These are phyloP conservation scores for Argyrosomus japonicus DNA, from an alignment of 2,113 vertebrate genomes.

Conservation along the genomic window DNA sequence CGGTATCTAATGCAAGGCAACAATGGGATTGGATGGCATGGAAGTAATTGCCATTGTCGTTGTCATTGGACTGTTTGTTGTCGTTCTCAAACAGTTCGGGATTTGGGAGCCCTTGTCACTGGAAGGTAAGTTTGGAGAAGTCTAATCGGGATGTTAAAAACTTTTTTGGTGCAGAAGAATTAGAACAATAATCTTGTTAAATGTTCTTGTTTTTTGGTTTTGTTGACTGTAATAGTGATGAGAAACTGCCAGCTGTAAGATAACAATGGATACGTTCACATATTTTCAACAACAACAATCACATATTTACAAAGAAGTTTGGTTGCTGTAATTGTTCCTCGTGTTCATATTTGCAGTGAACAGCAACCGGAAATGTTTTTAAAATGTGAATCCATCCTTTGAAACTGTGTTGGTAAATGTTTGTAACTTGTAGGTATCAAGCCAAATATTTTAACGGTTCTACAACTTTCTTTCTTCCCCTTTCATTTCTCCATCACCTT, in stretches of 20 bases:
- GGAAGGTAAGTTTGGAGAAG: conserved; percentile 86
- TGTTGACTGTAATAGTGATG: neutral
- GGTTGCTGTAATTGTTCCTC: neutral
- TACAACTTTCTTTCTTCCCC: conserved; percentile 33
- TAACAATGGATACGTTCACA: neutral
- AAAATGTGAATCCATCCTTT: neutral
- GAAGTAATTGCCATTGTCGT: conserved; percentile 91
- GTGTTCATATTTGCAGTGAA: neutral
- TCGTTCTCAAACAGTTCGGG: conserved; percentile 95
- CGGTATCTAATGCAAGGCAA: conserved; percentile 43
- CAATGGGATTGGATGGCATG: conserved; percentile 92
- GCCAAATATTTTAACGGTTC: conserved; percentile 29
- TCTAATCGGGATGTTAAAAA: neutral
- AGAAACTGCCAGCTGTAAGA: neutral
- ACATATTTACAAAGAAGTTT: neutral
- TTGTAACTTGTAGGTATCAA: neutral
- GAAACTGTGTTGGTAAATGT: neutral
- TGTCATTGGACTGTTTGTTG: conserved; percentile 90
- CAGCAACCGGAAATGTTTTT: no score
- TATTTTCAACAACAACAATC: neutral
- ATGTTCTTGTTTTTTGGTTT: neutral
- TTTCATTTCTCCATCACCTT: conserved; percentile 29
- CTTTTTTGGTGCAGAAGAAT: neutral
- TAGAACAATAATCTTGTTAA: neutral
- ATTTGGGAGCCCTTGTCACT: conserved; percentile 91